Conservation (phyloP, 37 sponge, comb jelly and placozoan species). For the Halichondria panicea region DNA sequence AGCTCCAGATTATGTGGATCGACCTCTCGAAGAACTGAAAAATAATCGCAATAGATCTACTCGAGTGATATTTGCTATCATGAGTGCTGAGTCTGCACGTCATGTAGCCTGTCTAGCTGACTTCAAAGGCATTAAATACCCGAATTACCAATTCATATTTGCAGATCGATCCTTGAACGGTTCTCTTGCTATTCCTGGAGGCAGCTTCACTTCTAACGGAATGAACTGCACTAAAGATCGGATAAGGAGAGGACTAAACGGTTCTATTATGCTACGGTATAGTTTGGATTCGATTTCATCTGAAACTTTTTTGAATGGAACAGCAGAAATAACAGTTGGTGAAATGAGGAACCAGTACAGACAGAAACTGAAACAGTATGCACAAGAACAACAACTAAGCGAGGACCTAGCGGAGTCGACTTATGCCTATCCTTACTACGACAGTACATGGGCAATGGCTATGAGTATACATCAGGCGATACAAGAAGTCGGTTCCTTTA, state of each 20-base stretch:
- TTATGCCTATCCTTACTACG: slow-evolving; percentile 3
- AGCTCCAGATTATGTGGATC: background rate
- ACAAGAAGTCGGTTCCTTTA: background rate
- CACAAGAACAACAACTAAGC: background rate
- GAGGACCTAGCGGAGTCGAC: background rate
- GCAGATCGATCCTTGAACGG: background rate
- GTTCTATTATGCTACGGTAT: background rate
- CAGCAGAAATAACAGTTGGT: background rate
- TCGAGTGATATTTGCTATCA: background rate
- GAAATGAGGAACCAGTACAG: background rate
- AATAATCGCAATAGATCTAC: background rate
- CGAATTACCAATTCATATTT: slow-evolving; percentile 1
- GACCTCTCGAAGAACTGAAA: background rate
- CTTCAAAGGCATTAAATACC: background rate
- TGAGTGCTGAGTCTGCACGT: background rate
- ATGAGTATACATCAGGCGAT: background rate
- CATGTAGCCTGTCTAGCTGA: background rate
- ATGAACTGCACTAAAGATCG: background rate
- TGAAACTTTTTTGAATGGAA: background rate
- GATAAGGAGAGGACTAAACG: background rate
- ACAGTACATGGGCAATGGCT: slow-evolving; percentile 6
- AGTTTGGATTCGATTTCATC: background rate
- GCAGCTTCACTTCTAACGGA: background rate
- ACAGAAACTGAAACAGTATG: background rate
- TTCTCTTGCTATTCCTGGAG: background rate